Evolutionary conservation across 1,140 invertebrate species (phyloP), one percentile per base, ranked within the genome.

Genomic region (Belonocnema kinseyi): DNA sequence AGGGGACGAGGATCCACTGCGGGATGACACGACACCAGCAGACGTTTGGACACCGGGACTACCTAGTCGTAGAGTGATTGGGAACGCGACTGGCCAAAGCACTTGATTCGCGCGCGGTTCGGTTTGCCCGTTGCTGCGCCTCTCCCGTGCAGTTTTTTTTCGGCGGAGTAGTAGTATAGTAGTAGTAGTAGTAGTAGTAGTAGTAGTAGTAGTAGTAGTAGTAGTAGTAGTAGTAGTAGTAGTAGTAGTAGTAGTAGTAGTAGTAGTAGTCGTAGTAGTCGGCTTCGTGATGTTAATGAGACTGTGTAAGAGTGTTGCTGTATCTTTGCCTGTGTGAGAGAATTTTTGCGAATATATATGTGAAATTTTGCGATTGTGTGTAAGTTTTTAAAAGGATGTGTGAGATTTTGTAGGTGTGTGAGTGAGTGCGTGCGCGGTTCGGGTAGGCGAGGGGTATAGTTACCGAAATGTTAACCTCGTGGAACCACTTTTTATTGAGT

Each of bases 391-490:
- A 10, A 10, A 46, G 40, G 10, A 11, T 46, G 40, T 46, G 71
- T 58, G 74, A 75, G 50, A 77, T 79, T 77, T 33, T 33, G 26
- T 7, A 46, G 10, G 40, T 46, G 40, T 46, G 40, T 77, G 70
- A 50, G 72, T 66, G 21, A 79, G 80, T 85, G 85, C 82, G 85
- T 79, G 84, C 85, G 84, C 77, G 84, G 77, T 81, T 79, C 77
- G 87, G 83, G 83, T 85, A 85, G 85, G 83, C 88, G 87, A 89
- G 89, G 84, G 88, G 90, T 90, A 91, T 90, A 90, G 90, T 91
- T 91, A 91, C 90, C 90, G 90, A 91, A 91, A 91, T 91, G 90
- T 90, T 91, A 91, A 91, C 90, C 90, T 91, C 89, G 90, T 91
- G 90, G 89, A 91, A 91, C 90, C 89, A 90, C 90, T 91, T 91